Evolutionary conservation across 1,140 invertebrate species (phyloP).

Genomic region (Calephelis nemesis): DNA sequence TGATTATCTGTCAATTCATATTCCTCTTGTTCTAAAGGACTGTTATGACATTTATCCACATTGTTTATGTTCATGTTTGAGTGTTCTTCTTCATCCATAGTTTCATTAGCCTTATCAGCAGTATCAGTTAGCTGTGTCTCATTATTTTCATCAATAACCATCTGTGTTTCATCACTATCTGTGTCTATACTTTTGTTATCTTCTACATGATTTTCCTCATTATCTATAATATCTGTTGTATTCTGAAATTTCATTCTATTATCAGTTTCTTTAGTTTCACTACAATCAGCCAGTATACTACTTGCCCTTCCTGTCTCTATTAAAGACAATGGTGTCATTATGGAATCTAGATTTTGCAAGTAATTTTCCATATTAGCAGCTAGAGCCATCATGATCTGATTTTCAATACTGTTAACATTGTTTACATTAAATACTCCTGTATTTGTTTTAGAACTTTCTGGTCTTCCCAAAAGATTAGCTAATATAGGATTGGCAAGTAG

Average conservation of each 20-base stretch:
- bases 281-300: neutral
- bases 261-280: conserved; percentile 15
- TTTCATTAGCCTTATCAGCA: neutral
- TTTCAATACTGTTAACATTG: conserved; percentile 49
- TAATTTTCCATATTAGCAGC: conserved; percentile 57
- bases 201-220: conserved; percentile 15
- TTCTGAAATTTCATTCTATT: neutral
- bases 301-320: conserved; percentile 24
- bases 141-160: conserved; percentile 19
- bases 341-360: conserved; percentile 48
- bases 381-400: conserved; percentile 54
- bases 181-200: conserved; percentile 12
- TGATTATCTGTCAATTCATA: neutral
- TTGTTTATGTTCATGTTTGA: neutral
- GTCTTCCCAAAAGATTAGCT: conserved; percentile 48
- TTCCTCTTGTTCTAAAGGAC: neutral
- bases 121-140: conserved; percentile 15
- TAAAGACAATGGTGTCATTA: conserved; percentile 32
- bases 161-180: conserved; percentile 3
- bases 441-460: conserved; percentile 21
- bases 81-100: neutral
- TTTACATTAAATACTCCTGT: conserved; percentile 36
- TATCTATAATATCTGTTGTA: conserved; percentile 6
- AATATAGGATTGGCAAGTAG: conserved; percentile 61
- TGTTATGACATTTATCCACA: neutral